A percentile compares a stretch with the other conserved stretches of the same genome.
phyloP scores from a whole-genome alignment of 2,888 invertebrate genomes.

The Oligia fasciuncula region DNA sequence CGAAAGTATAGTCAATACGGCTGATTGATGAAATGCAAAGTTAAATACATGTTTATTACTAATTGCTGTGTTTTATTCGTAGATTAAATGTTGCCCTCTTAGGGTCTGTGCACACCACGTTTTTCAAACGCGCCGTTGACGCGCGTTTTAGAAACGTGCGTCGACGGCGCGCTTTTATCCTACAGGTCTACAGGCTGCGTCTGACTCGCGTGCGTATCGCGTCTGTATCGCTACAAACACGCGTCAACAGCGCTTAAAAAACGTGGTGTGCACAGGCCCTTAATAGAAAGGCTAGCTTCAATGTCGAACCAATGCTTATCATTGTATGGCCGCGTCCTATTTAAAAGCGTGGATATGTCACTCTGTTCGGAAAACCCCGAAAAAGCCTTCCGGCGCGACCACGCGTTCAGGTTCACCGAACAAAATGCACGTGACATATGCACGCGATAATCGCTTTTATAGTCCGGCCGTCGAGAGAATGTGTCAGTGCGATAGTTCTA shows the following conservation, averaged over 20 bases:
- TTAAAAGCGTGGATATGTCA: background rate
- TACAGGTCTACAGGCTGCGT: too few relatives aligned
- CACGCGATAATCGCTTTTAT: background rate
- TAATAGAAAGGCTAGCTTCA: background rate
- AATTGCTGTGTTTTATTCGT: constrained; percentile 70
- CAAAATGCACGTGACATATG: background rate
- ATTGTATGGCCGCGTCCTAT: background rate
- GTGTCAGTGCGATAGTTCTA: background rate
- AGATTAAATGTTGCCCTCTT: background rate
- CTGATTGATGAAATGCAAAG: constrained; percentile 64
- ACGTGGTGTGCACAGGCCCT: too few relatives aligned
- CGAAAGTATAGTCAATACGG: constrained; percentile 34
- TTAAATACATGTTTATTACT: constrained; percentile 80
- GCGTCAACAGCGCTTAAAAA: too few relatives aligned
- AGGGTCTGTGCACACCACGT: too few relatives aligned
- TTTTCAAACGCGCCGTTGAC: too few relatives aligned
- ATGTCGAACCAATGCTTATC: background rate
- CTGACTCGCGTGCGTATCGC: too few relatives aligned
- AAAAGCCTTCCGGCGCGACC: background rate
- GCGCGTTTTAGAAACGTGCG: too few relatives aligned
- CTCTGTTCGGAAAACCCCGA: background rate
- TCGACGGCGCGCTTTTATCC: too few relatives aligned
- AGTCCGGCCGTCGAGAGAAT: background rate
- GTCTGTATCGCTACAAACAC: too few relatives aligned
- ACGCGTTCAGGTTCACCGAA: background rate